phyloP scores from a whole-genome alignment of 2,888 invertebrate genomes.

The Colostygia pectinataria region DNA sequence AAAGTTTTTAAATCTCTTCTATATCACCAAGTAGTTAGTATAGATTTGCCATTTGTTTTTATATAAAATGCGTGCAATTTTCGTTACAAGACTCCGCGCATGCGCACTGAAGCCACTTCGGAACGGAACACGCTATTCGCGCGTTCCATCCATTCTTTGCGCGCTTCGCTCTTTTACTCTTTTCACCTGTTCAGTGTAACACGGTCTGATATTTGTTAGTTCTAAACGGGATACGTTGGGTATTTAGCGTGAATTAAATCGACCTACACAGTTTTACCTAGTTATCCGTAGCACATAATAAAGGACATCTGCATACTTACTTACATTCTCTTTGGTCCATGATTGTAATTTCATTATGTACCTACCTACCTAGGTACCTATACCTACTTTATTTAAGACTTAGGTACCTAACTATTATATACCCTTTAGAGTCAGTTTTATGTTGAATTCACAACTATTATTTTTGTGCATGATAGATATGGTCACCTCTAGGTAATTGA shows the following conservation, averaged over 20 bases:
- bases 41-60: neutral
- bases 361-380: neutral
- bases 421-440: too few relatives aligned
- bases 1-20: too few relatives aligned
- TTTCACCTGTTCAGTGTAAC: slow-evolving; percentile 20
- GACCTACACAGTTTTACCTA: neutral
- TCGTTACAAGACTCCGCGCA: slow-evolving; percentile 37
- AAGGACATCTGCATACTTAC: too few relatives aligned
- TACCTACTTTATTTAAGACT: neutral
- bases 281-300: too few relatives aligned
- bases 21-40: neutral
- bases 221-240: slow-evolving; percentile 6
- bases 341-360: too few relatives aligned
- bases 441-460: too few relatives aligned
- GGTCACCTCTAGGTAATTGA: too few relatives aligned
- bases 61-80: slow-evolving; percentile 30
- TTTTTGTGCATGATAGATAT: too few relatives aligned
- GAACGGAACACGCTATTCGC: slow-evolving; percentile 36
- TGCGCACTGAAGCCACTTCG: slow-evolving; percentile 17
- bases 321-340: too few relatives aligned
- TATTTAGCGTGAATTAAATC: slow-evolving; percentile 13
- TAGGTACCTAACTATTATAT: too few relatives aligned
- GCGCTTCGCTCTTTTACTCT: slow-evolving; percentile 17
- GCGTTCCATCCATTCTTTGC: slow-evolving; percentile 42
- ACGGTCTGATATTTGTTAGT: slow-evolving; percentile 16